Base-by-base conservation (phyloP, 1,140 invertebrate genomes). In the Zophobas morio region DNA sequence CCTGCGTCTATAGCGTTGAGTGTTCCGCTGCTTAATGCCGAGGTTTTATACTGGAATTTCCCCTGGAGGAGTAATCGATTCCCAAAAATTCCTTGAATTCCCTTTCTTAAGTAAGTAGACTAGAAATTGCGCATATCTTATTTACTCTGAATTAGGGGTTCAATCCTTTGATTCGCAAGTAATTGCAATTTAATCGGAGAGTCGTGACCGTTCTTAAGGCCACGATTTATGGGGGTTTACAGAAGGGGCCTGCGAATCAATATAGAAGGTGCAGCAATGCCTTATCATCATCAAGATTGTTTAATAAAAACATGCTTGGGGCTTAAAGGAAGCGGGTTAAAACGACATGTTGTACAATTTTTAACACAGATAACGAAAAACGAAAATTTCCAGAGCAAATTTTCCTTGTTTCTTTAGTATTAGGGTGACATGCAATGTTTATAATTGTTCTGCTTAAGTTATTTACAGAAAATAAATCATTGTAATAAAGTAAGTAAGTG, bases 161-260 rank as follows among this genome's bases (percentile, higher is more conserved):
- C 33, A 76, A 80, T 75, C 79, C 76, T 78, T 80, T 80, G 77
- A 80, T 80, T 78, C 79, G 57, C 40, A 51, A 76, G 75, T 80
- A 78, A 80, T 80, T 78, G 74, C 77, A 54, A 74, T 78, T 80
- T 80, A 80, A 80, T 78, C 77, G 77, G 49, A 35, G 57, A 51
- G 56, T 70, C 78, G 78, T 75, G 78, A 80, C 76, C 60, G 46
- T 49, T 70, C 36, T 35, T 54, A 49, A 71, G 49, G 60, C 74
- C 70, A 80, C 75, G 79, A 80, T 80, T 80, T 80, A 80, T 78
- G 47, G 49, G 60, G 74, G 51, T 33, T 6, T 60, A 46, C 70
- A 57, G 71, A 66, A 57, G 34, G 37, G 72, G 32, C 37, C 34
- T 72, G 70, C 42, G 75, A 75, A 78, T 72, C 73, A 75, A 78